These are phyloP conservation scores for Diorhabda elongata DNA, from an alignment of 1,140 invertebrate genomes.

Conservation along the genomic window DNA sequence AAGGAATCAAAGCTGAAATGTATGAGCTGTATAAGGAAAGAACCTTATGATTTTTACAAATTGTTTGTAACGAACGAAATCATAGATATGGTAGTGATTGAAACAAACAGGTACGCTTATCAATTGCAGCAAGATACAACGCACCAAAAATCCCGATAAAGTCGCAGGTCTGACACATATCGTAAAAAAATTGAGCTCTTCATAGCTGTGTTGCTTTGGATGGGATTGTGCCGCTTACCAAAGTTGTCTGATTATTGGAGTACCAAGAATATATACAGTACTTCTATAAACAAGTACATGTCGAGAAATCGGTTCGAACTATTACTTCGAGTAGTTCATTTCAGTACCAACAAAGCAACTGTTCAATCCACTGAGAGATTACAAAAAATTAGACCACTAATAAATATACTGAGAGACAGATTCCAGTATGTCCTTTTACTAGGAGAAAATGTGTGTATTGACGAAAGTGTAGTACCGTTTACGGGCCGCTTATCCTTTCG, in stretches of 20 bases:
- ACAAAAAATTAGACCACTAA: slow-evolving; percentile 39
- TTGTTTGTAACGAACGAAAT: slow-evolving; percentile 11
- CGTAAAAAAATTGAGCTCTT: slow-evolving; percentile 8
- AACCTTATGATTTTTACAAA: slow-evolving; percentile 12
- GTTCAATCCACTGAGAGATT: slow-evolving; percentile 26
- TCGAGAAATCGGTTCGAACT: slow-evolving; percentile 43
- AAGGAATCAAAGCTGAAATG: background rate
- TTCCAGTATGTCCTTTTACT: slow-evolving; percentile 41
- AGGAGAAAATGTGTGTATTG: slow-evolving; percentile 41
- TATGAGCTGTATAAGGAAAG: slow-evolving; percentile 5
- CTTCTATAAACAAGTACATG: slow-evolving; percentile 30
- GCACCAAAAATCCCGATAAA: slow-evolving; percentile 5
- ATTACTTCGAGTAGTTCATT: slow-evolving; percentile 43
- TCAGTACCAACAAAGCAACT: slow-evolving; percentile 33
- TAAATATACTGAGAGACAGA: slow-evolving; percentile 32
- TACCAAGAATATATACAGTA: background rate
- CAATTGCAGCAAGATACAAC: slow-evolving; percentile 8
- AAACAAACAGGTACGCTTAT: slow-evolving; percentile 13
- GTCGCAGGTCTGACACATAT: background rate
- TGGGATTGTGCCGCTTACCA: slow-evolving; percentile 9
- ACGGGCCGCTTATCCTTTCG: slow-evolving; percentile 42
- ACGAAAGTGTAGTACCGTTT: slow-evolving; percentile 48
- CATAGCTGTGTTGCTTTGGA: slow-evolving; percentile 9
- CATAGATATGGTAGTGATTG: background rate
- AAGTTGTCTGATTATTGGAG: background rate